Percentiles rank a stretch among this genome's conserved stretches.
Evolutionary conservation across 64 coral and sea anemone species (phyloP).

Genomic region (Pocillopora verrucosa): DNA sequence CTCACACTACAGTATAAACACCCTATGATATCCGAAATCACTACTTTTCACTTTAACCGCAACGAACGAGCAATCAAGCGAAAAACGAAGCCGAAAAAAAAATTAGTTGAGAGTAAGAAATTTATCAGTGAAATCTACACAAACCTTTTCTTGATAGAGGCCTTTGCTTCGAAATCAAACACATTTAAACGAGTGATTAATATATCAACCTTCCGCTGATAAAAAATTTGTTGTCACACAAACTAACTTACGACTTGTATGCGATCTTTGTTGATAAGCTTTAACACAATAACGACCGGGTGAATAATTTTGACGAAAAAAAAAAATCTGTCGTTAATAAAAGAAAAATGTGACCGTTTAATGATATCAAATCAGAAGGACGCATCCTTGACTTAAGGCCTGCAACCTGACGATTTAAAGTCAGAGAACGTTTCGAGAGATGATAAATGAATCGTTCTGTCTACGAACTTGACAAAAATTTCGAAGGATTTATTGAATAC

Average conservation of each 20-base stretch:
- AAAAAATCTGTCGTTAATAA: slow-evolving; percentile 10
- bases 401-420: background rate
- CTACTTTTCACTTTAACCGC: background rate
- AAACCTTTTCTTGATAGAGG: slow-evolving; percentile 23
- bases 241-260: background rate
- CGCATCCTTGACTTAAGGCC: background rate
- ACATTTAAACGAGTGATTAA: slow-evolving; percentile 20
- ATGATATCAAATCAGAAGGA: background rate
- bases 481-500: slow-evolving; percentile 4
- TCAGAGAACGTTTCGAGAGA: background rate
- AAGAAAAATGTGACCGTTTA: background rate
- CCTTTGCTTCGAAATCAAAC: slow-evolving; percentile 17
- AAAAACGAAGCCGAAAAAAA: background rate
- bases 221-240: background rate
- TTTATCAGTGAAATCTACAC: slow-evolving; percentile 16
- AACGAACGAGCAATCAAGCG: slow-evolving; percentile 7
- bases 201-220: background rate
- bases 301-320: slow-evolving; percentile 28
- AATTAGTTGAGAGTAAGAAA: background rate
- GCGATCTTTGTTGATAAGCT: background rate
- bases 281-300: slow-evolving; percentile 4
- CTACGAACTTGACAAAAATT: background rate
- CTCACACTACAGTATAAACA: slow-evolving; percentile 28
- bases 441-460: background rate
- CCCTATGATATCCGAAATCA: background rate